Evolutionary conservation across 1,140 invertebrate species (phyloP).

Genomic region (Drosophila lini): DNA sequence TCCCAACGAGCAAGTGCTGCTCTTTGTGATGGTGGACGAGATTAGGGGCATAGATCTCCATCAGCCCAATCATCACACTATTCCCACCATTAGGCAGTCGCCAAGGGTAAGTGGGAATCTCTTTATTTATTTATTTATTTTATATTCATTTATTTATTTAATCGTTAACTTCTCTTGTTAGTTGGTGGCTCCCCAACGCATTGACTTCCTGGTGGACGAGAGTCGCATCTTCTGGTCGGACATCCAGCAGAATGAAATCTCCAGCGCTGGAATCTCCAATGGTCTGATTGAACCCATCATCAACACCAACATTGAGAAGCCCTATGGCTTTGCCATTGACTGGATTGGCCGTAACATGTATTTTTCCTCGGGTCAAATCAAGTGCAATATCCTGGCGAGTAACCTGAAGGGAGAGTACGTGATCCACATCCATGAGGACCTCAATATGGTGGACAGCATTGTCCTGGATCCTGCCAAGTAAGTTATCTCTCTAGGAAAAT

Average conservation of each 20-base stretch:
- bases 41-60: slow-evolving; percentile 93
- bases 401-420: slow-evolving; percentile 90
- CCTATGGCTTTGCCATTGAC: slow-evolving; percentile 87
- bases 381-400: slow-evolving; percentile 88
- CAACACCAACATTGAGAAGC: slow-evolving; percentile 88
- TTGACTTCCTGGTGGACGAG: slow-evolving; percentile 89
- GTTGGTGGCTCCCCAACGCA: slow-evolving; percentile 87
- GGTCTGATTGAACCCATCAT: slow-evolving; percentile 89
- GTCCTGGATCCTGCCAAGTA: slow-evolving; percentile 88
- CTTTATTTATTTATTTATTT: neutral
- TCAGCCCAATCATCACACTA: slow-evolving; percentile 90
- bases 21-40: slow-evolving; percentile 90
- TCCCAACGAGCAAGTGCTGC: slow-evolving; percentile 90
- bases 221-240: slow-evolving; percentile 93
- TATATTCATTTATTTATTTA: neutral
- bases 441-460: slow-evolving; percentile 85
- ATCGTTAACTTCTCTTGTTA: slow-evolving; percentile 52
- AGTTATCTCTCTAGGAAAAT: neutral
- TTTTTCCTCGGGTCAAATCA: slow-evolving; percentile 85
- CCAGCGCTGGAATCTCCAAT: slow-evolving; percentile 88
- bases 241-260: slow-evolving; percentile 90
- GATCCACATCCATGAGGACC: slow-evolving; percentile 80
- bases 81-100: slow-evolving; percentile 89
- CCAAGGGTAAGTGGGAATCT: slow-evolving; percentile 81
- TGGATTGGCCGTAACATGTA: slow-evolving; percentile 92